These are phyloP conservation scores for Rhadina sibilatrix DNA, from an alignment of 2,113 vertebrate genomes.

Conservation along the genomic window DNA sequence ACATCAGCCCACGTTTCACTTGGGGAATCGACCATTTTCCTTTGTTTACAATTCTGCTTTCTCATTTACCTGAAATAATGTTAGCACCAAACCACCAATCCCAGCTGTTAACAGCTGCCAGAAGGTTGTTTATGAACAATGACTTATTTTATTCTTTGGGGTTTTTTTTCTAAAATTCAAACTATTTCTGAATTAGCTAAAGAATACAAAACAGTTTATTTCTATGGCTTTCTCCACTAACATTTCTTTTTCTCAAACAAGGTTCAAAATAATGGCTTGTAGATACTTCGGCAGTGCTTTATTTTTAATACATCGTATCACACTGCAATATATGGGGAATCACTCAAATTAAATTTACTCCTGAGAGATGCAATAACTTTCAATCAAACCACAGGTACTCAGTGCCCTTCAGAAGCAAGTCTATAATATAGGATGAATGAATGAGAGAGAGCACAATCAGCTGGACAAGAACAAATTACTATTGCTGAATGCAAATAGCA, in stretches of 20 bases:
- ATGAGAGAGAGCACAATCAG: background rate
- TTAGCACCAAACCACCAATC: background rate
- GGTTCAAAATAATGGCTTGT: background rate
- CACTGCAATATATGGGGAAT: background rate
- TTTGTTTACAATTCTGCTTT: slow-evolving; percentile 32
- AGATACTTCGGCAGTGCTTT: background rate
- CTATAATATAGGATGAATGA: background rate
- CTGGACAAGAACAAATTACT: background rate
- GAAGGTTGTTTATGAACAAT: background rate
- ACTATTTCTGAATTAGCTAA: background rate
- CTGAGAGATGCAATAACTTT: slow-evolving; percentile 24
- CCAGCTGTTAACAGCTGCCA: background rate
- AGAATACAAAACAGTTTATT: background rate
- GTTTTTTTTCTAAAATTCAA: background rate
- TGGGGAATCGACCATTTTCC: background rate
- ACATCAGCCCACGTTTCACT: background rate
- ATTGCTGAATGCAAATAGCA: background rate
- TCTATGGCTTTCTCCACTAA: background rate
- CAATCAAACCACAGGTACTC: slow-evolving; percentile 17
- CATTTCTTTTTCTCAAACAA: background rate
- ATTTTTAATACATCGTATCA: slow-evolving; percentile 14
- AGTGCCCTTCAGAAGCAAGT: background rate
- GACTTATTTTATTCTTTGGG: background rate
- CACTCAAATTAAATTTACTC: slow-evolving; percentile 38
- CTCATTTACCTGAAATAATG: slow-evolving; percentile 36